phyloP scores from a whole-genome alignment of 2,797 vertebrate species.

The Aeoliscus strigatus region DNA sequence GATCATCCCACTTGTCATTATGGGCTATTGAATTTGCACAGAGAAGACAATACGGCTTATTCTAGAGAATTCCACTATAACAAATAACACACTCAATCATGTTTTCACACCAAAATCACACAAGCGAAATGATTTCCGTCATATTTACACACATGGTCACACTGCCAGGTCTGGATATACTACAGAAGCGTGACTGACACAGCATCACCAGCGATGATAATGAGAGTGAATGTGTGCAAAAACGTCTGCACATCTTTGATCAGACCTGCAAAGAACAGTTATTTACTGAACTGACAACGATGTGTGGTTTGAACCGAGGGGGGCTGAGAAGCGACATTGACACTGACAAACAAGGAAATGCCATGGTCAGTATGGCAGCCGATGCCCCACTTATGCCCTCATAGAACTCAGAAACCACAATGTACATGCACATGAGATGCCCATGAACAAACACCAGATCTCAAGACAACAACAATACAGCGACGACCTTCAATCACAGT shows the following conservation, averaged over 20 bases:
- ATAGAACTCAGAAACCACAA: conserved; percentile 32
- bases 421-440: conserved; percentile 52
- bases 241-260: conserved; percentile 35
- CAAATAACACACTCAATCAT: conserved; percentile 45
- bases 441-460: conserved; percentile 53
- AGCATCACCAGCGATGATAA: conserved; percentile 45
- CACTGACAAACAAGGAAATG: conserved; percentile 43
- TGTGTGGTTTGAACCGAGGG: conserved; percentile 22
- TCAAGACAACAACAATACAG: conserved; percentile 51
- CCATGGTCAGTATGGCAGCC: conserved; percentile 32
- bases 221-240: conserved; percentile 38
- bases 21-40: conserved; percentile 44
- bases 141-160: conserved; percentile 41
- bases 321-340: conserved; percentile 35
- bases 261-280: conserved; percentile 46
- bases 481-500: conserved; percentile 59
- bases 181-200: conserved; percentile 45
- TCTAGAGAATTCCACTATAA: conserved; percentile 36
- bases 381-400: conserved; percentile 20
- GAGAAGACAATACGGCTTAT: conserved; percentile 45
- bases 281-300: conserved; percentile 32
- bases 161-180: conserved; percentile 29
- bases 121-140: conserved; percentile 39
- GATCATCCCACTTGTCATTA: conserved; percentile 51
- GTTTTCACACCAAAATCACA: conserved; percentile 51